Percentiles rank a stretch among this genome's conserved stretches.
These are phyloP conservation scores for Drosophila ficusphila DNA, from an alignment of 1,140 invertebrate genomes.

Conservation along the genomic window DNA sequence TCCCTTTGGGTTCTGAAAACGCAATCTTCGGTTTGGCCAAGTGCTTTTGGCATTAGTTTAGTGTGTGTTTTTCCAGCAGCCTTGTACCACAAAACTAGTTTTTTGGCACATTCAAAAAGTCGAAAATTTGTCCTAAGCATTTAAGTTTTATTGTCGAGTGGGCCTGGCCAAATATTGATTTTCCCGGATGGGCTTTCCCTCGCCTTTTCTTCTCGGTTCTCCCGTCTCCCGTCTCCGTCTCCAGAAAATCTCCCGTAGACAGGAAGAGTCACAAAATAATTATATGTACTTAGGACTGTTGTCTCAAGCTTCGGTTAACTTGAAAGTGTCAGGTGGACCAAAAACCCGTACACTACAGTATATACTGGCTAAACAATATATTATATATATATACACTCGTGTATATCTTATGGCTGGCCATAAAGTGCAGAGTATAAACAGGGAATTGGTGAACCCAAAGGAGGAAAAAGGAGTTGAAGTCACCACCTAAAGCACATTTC, in stretches of 20 bases:
- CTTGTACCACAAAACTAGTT: slow-evolving; percentile 23
- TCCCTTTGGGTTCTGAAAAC: no score
- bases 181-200: background rate
- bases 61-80: slow-evolving; percentile 14
- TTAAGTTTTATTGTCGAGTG: slow-evolving; percentile 30
- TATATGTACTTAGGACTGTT: slow-evolving; percentile 37
- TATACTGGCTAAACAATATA: background rate
- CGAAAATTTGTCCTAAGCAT: slow-evolving; percentile 17
- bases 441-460: background rate
- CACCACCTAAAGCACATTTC: slow-evolving; percentile 17
- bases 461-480: no score
- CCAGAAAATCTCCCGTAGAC: slow-evolving; percentile 9
- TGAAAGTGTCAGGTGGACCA: slow-evolving; percentile 29
- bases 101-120: slow-evolving; percentile 28
- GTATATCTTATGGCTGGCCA: slow-evolving; percentile 1
- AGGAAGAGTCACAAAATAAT: slow-evolving; percentile 22
- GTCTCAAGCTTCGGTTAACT: slow-evolving; percentile 25
- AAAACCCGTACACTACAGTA: no score
- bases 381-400: background rate
- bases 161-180: slow-evolving; percentile 35
- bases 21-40: slow-evolving; percentile 4
- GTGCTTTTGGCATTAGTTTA: slow-evolving; percentile 26
- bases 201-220: no score
- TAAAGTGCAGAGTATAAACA: slow-evolving; percentile 32
- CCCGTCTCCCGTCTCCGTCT: no score